Base-by-base conservation (phyloP, 2,797 vertebrate genomes). In the Melanotaenia pygmaea region DNA sequence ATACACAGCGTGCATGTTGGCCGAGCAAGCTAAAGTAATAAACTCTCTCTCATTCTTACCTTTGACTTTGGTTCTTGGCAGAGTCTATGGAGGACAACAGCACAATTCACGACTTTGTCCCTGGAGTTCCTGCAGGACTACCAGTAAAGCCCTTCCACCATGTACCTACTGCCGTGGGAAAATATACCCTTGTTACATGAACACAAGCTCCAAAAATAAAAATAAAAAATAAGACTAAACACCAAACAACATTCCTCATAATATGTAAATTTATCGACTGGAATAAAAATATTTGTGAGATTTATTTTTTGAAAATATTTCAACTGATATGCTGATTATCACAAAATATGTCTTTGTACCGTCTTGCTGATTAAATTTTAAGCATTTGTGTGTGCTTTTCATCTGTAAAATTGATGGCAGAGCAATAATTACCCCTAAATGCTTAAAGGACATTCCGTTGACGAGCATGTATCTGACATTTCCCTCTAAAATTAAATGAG, bases 31-130 rank as follows among this genome's bases (percentile, higher is more conserved):
- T 77, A 2, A 45, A 83, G 72, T 24, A 68, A 70, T 80, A 70
- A 68, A 26, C 60, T 28, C 66, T 67, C 74, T 88, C 70, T 76
- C 67, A 78, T 87, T 76, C 72, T 79, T 81, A 59, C 51, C 71
- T 88, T 86, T 91, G 79, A 89, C 80, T 86, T 81, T 88, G 84
- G 82, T 86, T 84, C 78, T 77, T 80, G 76, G 84, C 81, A 74
- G 65, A 83, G 66, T 43, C 70, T 69, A 74, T 56, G 77, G 74
- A 85, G 72, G 77, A 86, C 80, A 68, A 74, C 73, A 57, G 73
- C 63, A 66, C 84, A 77, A 56, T 66, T 76, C 73, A 70, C 80
- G 34, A 58, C n/a, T 53, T 68, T 67, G 64, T 64, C 81, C 65
- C 72, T 70, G 68, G 67, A 80, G 58, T 59, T 74, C 67, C 79